Evolutionary conservation across 2,113 vertebrate genomes (phyloP).

Genomic region (Butorides virescens): DNA sequence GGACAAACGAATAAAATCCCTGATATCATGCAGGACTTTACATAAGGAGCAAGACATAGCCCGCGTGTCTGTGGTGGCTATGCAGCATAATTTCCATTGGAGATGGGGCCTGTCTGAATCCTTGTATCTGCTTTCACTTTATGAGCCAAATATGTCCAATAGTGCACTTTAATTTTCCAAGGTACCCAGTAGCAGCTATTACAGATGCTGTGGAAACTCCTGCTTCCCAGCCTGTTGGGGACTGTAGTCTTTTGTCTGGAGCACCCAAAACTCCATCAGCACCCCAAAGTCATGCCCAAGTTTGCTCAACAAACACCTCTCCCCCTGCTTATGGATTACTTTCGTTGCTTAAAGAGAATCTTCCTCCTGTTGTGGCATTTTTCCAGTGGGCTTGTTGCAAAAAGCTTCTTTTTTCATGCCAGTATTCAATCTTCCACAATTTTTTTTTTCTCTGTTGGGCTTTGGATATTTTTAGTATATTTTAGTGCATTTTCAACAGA

Average conservation of each 20-base stretch:
- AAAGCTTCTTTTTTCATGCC: not conserved
- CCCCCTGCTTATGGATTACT: not conserved
- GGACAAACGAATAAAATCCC: not conserved
- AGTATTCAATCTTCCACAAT: not conserved
- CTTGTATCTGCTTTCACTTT: not conserved
- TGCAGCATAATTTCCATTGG: not conserved
- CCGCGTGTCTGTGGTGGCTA: not conserved
- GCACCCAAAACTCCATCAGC: not conserved
- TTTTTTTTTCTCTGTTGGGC: not conserved
- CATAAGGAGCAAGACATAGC: rapidly evolving
- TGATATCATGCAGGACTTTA: not conserved
- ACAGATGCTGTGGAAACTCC: not conserved
- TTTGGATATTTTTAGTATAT: not conserved
- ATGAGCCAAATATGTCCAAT: not conserved
- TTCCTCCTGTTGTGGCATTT: not conserved
- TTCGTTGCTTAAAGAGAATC: not conserved
- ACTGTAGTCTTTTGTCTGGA: not conserved
- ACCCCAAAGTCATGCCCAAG: not conserved
- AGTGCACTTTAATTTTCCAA: not conserved
- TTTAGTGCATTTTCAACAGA: not conserved
- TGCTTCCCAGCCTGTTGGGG: not conserved
- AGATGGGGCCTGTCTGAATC: not conserved
- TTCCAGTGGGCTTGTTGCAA: not conserved
- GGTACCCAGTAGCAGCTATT: not conserved
- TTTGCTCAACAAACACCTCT: not conserved